Conservation (phyloP, 2,113 vertebrate species). For the Numenius arquata region DNA sequence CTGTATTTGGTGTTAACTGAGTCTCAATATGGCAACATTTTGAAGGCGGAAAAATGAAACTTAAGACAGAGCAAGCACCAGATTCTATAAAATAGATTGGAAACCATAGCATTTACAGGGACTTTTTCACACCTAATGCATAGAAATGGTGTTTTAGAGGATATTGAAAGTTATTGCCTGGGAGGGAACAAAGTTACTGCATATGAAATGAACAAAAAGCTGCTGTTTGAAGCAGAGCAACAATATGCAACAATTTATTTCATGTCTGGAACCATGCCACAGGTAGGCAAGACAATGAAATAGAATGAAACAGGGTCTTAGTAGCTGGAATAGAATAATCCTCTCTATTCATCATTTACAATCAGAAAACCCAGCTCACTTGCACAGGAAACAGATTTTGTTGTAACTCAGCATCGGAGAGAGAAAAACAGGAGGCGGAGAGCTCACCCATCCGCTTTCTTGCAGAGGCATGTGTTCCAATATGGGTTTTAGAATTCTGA, state of each 20-base stretch:
- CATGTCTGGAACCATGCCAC: background rate
- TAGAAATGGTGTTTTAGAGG: background rate
- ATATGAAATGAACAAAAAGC: background rate
- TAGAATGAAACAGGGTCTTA: background rate
- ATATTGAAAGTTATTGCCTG: background rate
- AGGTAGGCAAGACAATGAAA: background rate
- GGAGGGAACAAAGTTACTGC: background rate
- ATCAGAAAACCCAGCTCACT: background rate
- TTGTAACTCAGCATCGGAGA: background rate
- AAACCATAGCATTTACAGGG: background rate
- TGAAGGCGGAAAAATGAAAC: conserved; percentile 11
- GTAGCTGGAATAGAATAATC: background rate
- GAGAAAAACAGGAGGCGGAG: background rate
- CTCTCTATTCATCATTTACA: background rate
- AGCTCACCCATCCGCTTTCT: background rate
- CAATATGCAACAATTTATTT: background rate
- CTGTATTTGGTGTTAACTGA: background rate
- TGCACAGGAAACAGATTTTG: background rate
- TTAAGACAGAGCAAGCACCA: background rate
- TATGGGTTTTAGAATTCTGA: background rate
- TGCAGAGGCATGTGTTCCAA: background rate
- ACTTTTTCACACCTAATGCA: background rate
- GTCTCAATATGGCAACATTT: conserved; percentile 2
- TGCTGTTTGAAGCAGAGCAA: background rate
- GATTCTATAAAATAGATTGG: background rate